These are phyloP conservation scores for Amblyopsis hoosieri DNA, from an alignment of 2,797 vertebrate species.

Conservation along the genomic window DNA sequence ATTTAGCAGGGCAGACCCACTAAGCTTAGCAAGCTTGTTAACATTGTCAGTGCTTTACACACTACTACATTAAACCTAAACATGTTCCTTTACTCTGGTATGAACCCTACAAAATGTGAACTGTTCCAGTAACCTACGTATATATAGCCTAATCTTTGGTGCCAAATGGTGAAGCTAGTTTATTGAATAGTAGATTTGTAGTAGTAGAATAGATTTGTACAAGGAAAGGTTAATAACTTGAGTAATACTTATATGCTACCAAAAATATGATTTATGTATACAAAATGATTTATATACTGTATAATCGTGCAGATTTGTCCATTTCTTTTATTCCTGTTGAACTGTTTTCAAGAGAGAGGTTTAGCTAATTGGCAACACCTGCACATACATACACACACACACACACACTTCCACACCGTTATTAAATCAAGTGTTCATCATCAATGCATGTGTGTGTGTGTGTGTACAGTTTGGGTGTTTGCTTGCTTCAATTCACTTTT, in stretches of 20 bases:
- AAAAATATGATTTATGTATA: slow-evolving; percentile 3
- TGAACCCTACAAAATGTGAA: no score
- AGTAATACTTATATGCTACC: slow-evolving; percentile 28
- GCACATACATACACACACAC: slow-evolving; percentile 31
- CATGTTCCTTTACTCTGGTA: no score
- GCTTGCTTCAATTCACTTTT: slow-evolving; percentile 42
- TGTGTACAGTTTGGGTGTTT: slow-evolving; percentile 18
- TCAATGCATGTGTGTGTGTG: slow-evolving; percentile 19
- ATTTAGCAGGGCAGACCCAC: no score
- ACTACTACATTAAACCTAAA: no score
- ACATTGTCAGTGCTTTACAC: no score
- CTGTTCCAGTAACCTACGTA: not conserved
- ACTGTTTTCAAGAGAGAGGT: slow-evolving; percentile 38
- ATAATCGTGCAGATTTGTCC: slow-evolving; percentile 21
- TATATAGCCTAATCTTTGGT: slow-evolving; percentile 6
- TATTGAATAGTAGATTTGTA: slow-evolving; percentile 50
- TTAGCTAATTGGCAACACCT: slow-evolving; percentile 58
- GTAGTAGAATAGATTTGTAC: slow-evolving; percentile 42
- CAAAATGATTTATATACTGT: not conserved
- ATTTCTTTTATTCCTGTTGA: slow-evolving; percentile 13
- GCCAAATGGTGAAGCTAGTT: slow-evolving; percentile 36
- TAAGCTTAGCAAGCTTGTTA: no score
- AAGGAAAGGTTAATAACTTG: slow-evolving; percentile 50
- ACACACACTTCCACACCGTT: slow-evolving; percentile 1
- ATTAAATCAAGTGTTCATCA: not conserved